Percentiles rank a stretch among this genome's conserved stretches.
Conservation (phyloP, 2,888 invertebrate genomes). For the Phymatocera aterrima region DNA sequence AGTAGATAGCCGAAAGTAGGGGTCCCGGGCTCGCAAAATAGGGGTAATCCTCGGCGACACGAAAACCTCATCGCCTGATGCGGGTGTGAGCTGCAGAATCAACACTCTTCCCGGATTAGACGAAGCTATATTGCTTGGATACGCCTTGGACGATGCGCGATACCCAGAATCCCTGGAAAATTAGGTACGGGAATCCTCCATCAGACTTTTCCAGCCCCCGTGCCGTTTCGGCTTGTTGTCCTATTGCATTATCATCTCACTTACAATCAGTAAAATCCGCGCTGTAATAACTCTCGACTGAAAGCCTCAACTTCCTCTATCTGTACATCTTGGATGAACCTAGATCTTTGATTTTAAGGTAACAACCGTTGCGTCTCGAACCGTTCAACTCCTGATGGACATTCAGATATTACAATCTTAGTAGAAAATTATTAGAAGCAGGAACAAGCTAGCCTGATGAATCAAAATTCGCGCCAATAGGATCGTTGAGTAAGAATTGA, state of each 20-base stretch:
- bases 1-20: constrained; percentile 1
- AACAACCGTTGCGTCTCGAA: not conserved
- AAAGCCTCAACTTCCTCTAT: constrained; percentile 53
- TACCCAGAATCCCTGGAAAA: not conserved
- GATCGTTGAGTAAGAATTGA: not conserved
- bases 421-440: too few species aligned
- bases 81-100: constrained; percentile 64
- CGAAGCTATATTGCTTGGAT: constrained; percentile 50
- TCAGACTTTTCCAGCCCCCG: not conserved
- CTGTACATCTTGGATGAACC: not conserved
- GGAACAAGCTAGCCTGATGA: too few species aligned
- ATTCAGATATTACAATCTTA: too few species aligned
- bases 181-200: not conserved
- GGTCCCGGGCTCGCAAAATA: constrained; percentile 42
- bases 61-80: constrained; percentile 68
- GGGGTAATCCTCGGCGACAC: constrained; percentile 65
- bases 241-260: constrained; percentile 66
- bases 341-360: not conserved
- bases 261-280: constrained; percentile 64
- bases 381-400: too few species aligned
- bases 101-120: constrained; percentile 65
- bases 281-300: constrained; percentile 54
- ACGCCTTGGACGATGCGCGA: not conserved
- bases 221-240: constrained; percentile 56
- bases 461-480: too few species aligned